Percentiles rank a stretch among this genome's conserved stretches.
Conservation (phyloP, 2,888 invertebrate species). For the Synergus itoensis region DNA sequence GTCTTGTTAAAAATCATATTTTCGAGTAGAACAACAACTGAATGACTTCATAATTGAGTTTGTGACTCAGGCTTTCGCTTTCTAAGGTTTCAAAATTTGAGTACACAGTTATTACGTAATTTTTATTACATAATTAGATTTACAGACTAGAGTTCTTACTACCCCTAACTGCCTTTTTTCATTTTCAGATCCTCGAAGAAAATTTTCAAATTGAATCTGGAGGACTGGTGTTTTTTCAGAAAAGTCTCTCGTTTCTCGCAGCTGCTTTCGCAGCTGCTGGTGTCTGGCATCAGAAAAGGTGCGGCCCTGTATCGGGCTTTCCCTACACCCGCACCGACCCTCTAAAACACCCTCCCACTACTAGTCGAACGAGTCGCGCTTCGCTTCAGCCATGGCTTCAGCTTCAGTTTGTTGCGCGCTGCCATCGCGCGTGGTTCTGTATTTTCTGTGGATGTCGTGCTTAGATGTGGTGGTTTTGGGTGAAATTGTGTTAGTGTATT, state of each 20-base stretch:
- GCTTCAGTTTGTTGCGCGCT: conserved; percentile 71
- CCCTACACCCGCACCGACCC: conserved; percentile 51
- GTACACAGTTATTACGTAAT: neutral
- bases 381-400: conserved; percentile 54
- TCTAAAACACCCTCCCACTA: conserved; percentile 55
- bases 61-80: neutral
- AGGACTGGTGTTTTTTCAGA: neutral
- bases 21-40: too few relatives aligned
- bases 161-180: neutral
- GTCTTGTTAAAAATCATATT: too few relatives aligned
- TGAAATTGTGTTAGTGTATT: conserved; percentile 40
- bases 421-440: conserved; percentile 61
- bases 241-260: neutral
- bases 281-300: conserved; percentile 22
- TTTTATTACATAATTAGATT: too few relatives aligned
- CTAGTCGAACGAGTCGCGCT: conserved; percentile 57
- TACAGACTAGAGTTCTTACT: too few relatives aligned
- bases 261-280: conserved; percentile 35
- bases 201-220: neutral
- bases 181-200: neutral
- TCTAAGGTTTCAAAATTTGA: neutral
- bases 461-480: conserved; percentile 41
- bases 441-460: conserved; percentile 47
- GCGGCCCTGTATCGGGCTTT: conserved; percentile 58
- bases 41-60: neutral